phyloP scores from a whole-genome alignment of 1,140 invertebrate species.

The Phymorhynchus buccinoides region DNA sequence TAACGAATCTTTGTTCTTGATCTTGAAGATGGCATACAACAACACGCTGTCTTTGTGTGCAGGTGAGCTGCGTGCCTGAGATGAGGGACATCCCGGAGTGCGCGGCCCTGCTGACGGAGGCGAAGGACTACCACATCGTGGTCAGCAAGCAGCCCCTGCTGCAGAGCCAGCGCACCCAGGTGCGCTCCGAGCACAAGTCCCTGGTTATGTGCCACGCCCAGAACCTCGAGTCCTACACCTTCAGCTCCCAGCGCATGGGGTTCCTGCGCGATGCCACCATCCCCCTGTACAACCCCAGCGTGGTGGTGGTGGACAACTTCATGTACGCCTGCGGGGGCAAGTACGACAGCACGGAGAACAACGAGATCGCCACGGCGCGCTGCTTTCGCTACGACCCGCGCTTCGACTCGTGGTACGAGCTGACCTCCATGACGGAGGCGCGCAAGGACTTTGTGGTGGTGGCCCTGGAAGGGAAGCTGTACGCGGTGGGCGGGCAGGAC shows the following conservation, averaged over 20 bases:
- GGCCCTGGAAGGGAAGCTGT: slow-evolving; percentile 61
- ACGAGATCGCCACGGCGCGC: slow-evolving; percentile 71
- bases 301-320: slow-evolving; percentile 72
- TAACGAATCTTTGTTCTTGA: neutral
- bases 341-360: slow-evolving; percentile 71
- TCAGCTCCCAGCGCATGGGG: slow-evolving; percentile 61
- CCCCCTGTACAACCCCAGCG: slow-evolving; percentile 70
- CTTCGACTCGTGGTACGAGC: slow-evolving; percentile 71
- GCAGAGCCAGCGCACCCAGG: slow-evolving; percentile 66
- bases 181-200: slow-evolving; percentile 63
- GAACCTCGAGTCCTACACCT: slow-evolving; percentile 67
- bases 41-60: too few relatives aligned
- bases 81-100: slow-evolving; percentile 68
- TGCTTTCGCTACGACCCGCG: slow-evolving; percentile 73
- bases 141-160: slow-evolving; percentile 69
- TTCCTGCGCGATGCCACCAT: slow-evolving; percentile 67
- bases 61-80: slow-evolving; percentile 65
- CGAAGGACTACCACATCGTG: slow-evolving; percentile 72
- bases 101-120: slow-evolving; percentile 66
- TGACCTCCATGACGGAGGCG: slow-evolving; percentile 72
- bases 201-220: slow-evolving; percentile 70
- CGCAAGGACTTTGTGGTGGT: slow-evolving; percentile 72
- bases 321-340: slow-evolving; percentile 73
- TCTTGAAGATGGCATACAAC: too few relatives aligned
- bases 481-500: slow-evolving; percentile 71